Evolutionary conservation across 2,797 vertebrate genomes (phyloP).

Genomic region (Gambusia yucatana): DNA sequence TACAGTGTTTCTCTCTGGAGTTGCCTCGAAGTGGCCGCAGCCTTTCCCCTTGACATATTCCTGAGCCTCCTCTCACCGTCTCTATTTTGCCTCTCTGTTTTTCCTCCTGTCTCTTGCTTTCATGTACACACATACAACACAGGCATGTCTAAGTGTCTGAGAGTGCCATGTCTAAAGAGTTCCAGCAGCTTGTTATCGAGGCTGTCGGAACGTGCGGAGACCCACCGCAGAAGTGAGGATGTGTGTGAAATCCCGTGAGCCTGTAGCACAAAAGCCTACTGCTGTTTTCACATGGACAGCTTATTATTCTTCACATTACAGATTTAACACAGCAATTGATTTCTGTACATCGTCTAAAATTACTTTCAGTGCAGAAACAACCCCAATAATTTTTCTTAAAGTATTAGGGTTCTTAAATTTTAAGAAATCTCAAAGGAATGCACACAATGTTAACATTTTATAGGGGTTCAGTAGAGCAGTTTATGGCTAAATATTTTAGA

Average conservation of each 20-base stretch:
- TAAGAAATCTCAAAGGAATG: background rate
- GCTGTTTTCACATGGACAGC: constrained; percentile 28
- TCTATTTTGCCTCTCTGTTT: constrained; percentile 56
- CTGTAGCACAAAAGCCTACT: constrained; percentile 50
- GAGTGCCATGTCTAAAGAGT: constrained; percentile 72
- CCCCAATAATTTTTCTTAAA: background rate
- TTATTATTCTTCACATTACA: constrained; percentile 4
- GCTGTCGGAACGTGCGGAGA: constrained; percentile 72
- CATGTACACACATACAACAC: constrained; percentile 58
- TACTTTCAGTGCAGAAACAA: background rate
- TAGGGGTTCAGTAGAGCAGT: background rate
- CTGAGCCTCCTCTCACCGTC: constrained; percentile 54
- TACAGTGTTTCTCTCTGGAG: constrained; percentile 18
- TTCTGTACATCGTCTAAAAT: background rate
- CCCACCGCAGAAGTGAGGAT: constrained; percentile 75
- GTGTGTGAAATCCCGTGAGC: constrained; percentile 72
- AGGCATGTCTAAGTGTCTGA: constrained; percentile 64
- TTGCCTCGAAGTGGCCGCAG: constrained; percentile 54
- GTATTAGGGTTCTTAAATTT: no score
- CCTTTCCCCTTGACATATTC: constrained; percentile 66
- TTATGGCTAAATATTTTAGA: background rate
- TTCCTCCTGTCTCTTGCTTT: constrained; percentile 44
- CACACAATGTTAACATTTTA: background rate
- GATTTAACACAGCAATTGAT: constrained; percentile 12
- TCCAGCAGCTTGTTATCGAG: constrained; percentile 72